Percentiles rank a stretch among this genome's conserved stretches.
phyloP scores from a whole-genome alignment of 1,140 invertebrate species.

The Drosophila sp. region DNA sequence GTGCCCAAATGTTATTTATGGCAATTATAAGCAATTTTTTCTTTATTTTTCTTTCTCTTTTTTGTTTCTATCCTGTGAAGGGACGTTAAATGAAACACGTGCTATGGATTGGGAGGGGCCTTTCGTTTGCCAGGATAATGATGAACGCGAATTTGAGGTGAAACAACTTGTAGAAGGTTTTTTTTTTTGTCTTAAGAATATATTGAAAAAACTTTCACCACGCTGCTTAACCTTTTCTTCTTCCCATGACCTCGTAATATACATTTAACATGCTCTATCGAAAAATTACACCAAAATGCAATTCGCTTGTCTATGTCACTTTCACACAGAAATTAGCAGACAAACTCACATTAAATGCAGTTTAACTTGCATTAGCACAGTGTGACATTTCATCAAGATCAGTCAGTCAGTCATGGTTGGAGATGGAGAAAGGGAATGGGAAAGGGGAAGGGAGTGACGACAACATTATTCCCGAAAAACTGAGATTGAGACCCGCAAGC shows the following conservation, averaged over 20 bases:
- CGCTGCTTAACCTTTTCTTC: slow-evolving; percentile 54
- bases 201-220: slow-evolving; percentile 25
- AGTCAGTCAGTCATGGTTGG: slow-evolving; percentile 2
- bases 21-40: slow-evolving; percentile 70
- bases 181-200: too few relatives aligned
- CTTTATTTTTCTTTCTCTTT: slow-evolving; percentile 33
- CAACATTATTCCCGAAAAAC: slow-evolving; percentile 42
- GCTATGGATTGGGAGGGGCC: slow-evolving; percentile 1
- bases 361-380: slow-evolving; percentile 76
- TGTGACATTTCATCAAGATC: slow-evolving; percentile 77
- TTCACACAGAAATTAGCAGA: slow-evolving; percentile 73
- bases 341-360: slow-evolving; percentile 63
- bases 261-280: slow-evolving; percentile 45
- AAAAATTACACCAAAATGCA: slow-evolving; percentile 42
- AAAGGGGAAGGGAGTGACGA: slow-evolving; percentile 26
- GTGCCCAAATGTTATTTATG: slow-evolving; percentile 61
- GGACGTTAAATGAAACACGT: slow-evolving; percentile 55
- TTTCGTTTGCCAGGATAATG: too few relatives aligned
- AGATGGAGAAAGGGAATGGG: neutral
- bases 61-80: neutral
- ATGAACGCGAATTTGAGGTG: too few relatives aligned
- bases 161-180: too few relatives aligned
- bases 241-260: slow-evolving; percentile 57
- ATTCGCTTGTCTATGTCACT: slow-evolving; percentile 26
- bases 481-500: slow-evolving; percentile 55